Conservation (phyloP, 2,888 invertebrate genomes). For the Ectemnius lituratus region DNA sequence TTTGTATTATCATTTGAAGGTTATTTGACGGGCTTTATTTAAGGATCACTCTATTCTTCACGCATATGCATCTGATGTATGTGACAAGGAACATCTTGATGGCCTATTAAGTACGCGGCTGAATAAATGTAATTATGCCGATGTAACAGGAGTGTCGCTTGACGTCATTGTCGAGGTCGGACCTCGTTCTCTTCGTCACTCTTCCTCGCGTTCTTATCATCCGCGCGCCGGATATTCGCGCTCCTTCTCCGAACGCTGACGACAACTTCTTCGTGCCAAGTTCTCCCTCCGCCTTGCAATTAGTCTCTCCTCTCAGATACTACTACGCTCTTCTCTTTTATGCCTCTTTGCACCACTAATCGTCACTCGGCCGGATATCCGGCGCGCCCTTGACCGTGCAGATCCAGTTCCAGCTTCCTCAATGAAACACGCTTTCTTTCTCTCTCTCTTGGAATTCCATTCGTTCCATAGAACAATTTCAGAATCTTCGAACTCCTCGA, state of each 20-base stretch:
- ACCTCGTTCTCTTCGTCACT: constrained; percentile 14
- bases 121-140: constrained; percentile 68
- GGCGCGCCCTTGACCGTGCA: constrained; percentile 3
- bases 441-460: no score
- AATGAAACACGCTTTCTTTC: no score
- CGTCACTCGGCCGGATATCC: constrained; percentile 31
- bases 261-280: constrained; percentile 25
- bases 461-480: no score
- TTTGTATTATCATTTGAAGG: no score
- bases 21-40: no score
- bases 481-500: no score
- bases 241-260: constrained; percentile 66
- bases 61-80: no score
- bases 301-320: constrained; percentile 21
- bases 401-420: neutral
- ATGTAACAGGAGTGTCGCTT: constrained; percentile 66
- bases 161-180: constrained; percentile 57
- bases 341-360: neutral
- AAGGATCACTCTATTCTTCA: no score
- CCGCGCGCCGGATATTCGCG: constrained; percentile 55
- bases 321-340: neutral
- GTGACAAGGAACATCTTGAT: no score
- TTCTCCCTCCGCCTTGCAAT: constrained; percentile 12
- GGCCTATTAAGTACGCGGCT: constrained; percentile 40
- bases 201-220: constrained; percentile 33